Conservation (phyloP, 2,888 invertebrate genomes). For the Pristionchus arcanus region DNA sequence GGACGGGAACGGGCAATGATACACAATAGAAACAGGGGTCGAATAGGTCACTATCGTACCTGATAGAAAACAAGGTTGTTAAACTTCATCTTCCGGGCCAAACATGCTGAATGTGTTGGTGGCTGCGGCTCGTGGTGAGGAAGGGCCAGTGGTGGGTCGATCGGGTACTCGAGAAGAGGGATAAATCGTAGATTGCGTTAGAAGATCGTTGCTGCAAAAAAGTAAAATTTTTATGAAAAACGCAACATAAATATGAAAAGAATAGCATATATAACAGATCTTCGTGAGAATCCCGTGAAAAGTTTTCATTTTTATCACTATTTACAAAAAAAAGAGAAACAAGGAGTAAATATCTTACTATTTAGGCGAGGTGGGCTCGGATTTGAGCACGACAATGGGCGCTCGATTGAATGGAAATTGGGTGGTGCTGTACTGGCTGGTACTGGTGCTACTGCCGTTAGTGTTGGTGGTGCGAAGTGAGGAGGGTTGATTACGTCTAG, state of each 20-base stretch:
- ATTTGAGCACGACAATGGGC: slow-evolving; percentile 54
- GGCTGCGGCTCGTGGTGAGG: slow-evolving; percentile 31
- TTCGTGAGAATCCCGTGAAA: neutral
- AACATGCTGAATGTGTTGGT: slow-evolving; percentile 61
- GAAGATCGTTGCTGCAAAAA: slow-evolving; percentile 9
- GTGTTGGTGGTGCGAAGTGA: neutral
- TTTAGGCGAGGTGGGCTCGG: slow-evolving; percentile 56
- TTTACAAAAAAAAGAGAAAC: neutral
- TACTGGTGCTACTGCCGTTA: neutral
- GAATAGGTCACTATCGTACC: slow-evolving; percentile 13
- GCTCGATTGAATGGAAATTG: slow-evolving; percentile 54
- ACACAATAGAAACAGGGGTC: neutral
- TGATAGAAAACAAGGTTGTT: slow-evolving; percentile 29
- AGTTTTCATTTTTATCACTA: neutral
- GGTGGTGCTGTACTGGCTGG: slow-evolving; percentile 13
- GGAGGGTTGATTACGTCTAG: slow-evolving; percentile 15
- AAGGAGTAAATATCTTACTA: slow-evolving; percentile 50
- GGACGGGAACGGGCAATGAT: slow-evolving; percentile 14
- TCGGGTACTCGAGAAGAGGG: slow-evolving; percentile 1
- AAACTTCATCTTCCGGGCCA: slow-evolving; percentile 65
- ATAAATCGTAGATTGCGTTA: slow-evolving; percentile 50
- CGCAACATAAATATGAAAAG: no score
- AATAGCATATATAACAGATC: no score
- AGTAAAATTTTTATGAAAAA: no score
- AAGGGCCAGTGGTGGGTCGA: slow-evolving; percentile 9